A percentile compares a stretch with the other conserved stretches of the same genome.
Evolutionary conservation across 1,140 invertebrate genomes (phyloP).

Genomic region (Macrotrachela quadricornifera): DNA sequence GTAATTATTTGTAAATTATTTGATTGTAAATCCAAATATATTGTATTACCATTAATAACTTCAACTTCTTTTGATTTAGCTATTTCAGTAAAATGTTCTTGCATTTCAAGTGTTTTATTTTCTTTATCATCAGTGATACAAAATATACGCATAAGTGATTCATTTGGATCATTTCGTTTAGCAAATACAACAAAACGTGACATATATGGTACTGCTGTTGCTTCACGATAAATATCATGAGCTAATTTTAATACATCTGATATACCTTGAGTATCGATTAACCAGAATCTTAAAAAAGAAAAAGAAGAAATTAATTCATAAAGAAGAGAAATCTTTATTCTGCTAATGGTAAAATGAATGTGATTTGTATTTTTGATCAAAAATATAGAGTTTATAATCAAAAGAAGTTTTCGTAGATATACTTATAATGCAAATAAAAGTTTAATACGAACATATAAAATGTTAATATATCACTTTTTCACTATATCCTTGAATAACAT

Average conservation of each 20-base stretch:
- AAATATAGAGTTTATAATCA: too few relatives aligned
- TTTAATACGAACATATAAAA: too few relatives aligned
- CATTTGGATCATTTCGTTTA: slow-evolving; percentile 72
- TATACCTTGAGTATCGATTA: slow-evolving; percentile 96
- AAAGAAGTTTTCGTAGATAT: too few relatives aligned
- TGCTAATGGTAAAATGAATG: too few relatives aligned
- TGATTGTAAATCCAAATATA: slow-evolving; percentile 88
- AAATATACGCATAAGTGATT: slow-evolving; percentile 80
- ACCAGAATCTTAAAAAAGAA: slow-evolving; percentile 50
- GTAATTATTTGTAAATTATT: slow-evolving; percentile 68
- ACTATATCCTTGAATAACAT: too few relatives aligned
- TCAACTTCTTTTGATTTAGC: slow-evolving; percentile 93
- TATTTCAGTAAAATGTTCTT: slow-evolving; percentile 88
- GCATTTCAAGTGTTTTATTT: slow-evolving; percentile 86
- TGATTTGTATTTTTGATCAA: too few relatives aligned
- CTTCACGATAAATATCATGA: slow-evolving; percentile 87
- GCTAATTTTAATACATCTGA: slow-evolving; percentile 93
- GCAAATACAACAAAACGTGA: slow-evolving; percentile 93
- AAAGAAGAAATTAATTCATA: too few relatives aligned
- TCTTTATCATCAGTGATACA: slow-evolving; percentile 99
- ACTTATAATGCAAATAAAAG: too few relatives aligned
- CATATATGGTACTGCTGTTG: slow-evolving; percentile 95
- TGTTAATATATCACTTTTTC: too few relatives aligned
- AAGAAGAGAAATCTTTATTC: too few relatives aligned
- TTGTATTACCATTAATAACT: slow-evolving; percentile 74